Base-by-base conservation (phyloP, 2,797 vertebrate species). In the Molossus molossus region DNA sequence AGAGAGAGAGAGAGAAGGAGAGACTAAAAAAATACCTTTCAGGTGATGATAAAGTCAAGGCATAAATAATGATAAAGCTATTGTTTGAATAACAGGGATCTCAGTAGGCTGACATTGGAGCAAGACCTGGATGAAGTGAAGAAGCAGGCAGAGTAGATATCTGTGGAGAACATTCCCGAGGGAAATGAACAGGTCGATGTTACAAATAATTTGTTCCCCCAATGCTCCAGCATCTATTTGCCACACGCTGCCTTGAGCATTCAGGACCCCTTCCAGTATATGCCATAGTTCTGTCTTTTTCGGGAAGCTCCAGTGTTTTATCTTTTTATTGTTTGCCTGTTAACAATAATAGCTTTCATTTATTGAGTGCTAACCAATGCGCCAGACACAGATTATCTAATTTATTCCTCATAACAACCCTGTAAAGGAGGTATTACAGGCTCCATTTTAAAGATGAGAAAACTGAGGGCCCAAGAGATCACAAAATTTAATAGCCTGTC, bases 401-500 rank as follows among this genome's bases (percentile, higher is more conserved):
- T 93, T 85, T 90, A 25, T 81, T 82, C 55, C 64, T 93, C 7
- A 50, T n/a, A 62, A 86, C 23, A 89, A 53, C 45, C 40, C 50
- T 81, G n/a, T 9, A 91, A 82, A 82, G 10, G 25, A 83, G 48
- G 27, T 27, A 94, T 93, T 96, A 86, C 23, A 89, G 55, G 48
- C 23, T 94, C n/a, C 37, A 40, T 79, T 94, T 91, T 93, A 76
- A 87, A 96, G n/a, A 21, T 60, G 65, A 83, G 48, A 70, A 94
- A 92, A 57, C 37, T 13, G 25, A 90, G 18, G 4, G 20, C 33
- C 5, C 45, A 25, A 72, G 53, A 53, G 8, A 17, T 40, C 20
- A 77, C 21, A n/a, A 77, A 73, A 73, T 83, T 95, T 90, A 72
- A 69, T 81, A 80, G 21, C 80, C 64, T 29, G 12, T 57, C 27